Percentiles rank a stretch among this genome's conserved stretches.
These are phyloP conservation scores for Salvator merianae DNA, from an alignment of 2,113 vertebrate genomes.

Conservation along the genomic window DNA sequence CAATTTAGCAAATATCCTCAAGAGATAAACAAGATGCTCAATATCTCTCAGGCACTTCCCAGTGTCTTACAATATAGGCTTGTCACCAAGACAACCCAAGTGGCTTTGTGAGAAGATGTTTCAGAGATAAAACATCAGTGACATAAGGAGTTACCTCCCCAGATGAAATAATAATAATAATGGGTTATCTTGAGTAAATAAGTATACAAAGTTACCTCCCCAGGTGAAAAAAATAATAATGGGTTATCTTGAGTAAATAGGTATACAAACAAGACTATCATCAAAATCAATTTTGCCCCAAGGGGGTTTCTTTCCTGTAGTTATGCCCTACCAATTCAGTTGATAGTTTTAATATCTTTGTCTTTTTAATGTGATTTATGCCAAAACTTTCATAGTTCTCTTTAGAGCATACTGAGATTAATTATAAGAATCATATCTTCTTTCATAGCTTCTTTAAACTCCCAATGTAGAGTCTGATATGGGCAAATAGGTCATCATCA, in stretches of 20 bases:
- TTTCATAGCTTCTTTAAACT: too few species aligned
- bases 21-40: neutral
- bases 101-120: neutral
- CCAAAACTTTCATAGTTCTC: neutral
- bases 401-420: neutral
- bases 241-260: neutral
- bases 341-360: too few species aligned
- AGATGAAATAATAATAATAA: neutral
- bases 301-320: neutral
- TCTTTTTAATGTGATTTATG: too few species aligned
- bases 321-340: neutral
- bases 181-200: neutral
- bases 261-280: neutral
- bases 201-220: neutral
- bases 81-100: neutral
- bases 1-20: neutral
- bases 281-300: neutral
- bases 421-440: too few species aligned
- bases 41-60: neutral
- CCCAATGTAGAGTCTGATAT: too few species aligned
- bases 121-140: neutral
- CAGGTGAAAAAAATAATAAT: slow-evolving; percentile 2
- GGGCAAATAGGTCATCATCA: too few species aligned
- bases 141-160: neutral
- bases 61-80: neutral